Conservation (phyloP, 2,888 invertebrate genomes). For the Thymelicus sylvestris region DNA sequence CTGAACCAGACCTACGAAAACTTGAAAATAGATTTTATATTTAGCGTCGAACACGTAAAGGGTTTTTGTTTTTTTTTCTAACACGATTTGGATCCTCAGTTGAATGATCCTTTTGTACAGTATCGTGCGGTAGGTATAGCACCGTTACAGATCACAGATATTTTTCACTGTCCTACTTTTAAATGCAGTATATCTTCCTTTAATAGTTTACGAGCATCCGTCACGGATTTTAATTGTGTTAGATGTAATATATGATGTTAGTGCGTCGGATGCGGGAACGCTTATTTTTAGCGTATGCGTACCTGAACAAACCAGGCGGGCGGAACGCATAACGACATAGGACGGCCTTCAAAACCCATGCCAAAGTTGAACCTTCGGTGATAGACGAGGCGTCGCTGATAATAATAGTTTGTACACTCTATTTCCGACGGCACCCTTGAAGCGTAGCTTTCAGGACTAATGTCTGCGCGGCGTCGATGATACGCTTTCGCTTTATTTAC, state of each 20-base stretch:
- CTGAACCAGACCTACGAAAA: slow-evolving; percentile 69
- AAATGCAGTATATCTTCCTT: slow-evolving; percentile 12
- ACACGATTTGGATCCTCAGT: not conserved
- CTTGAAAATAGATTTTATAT: slow-evolving; percentile 80
- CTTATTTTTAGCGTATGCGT: slow-evolving; percentile 53
- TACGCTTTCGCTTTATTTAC: slow-evolving; percentile 63
- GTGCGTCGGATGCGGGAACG: slow-evolving; percentile 40
- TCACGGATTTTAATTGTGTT: slow-evolving; percentile 51
- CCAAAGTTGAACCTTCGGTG: slow-evolving; percentile 67
- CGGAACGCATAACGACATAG: slow-evolving; percentile 47
- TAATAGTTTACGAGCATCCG: slow-evolving; percentile 19
- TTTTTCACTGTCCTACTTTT: not conserved
- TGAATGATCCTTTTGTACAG: not conserved
- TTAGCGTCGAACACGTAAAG: slow-evolving; percentile 57
- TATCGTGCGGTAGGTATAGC: not conserved
- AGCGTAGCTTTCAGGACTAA: slow-evolving; percentile 40
- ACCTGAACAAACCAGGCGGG: slow-evolving; percentile 58
- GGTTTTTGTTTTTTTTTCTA: slow-evolving; percentile 31
- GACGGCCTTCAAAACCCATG: slow-evolving; percentile 59
- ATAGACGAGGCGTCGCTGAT: slow-evolving; percentile 65
- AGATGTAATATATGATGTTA: slow-evolving; percentile 47
- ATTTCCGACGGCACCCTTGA: slow-evolving; percentile 57
- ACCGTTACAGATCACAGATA: no score
- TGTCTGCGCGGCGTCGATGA: slow-evolving; percentile 44
- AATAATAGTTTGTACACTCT: slow-evolving; percentile 62